phyloP scores from a whole-genome alignment of 2,113 vertebrate species.

The Porphyrio hochstetteri region DNA sequence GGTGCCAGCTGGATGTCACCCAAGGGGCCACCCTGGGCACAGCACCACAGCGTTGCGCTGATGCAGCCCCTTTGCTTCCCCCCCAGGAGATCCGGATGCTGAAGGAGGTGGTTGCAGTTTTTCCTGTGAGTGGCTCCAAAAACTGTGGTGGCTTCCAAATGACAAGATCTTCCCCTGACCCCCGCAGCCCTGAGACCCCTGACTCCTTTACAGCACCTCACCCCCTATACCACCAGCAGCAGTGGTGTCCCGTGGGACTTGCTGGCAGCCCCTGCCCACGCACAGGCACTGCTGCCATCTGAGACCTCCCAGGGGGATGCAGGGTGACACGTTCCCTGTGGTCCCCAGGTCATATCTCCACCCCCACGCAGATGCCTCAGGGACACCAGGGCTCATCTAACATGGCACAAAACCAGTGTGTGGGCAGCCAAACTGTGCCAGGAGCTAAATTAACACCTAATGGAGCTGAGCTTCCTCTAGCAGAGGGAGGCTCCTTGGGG shows the following conservation, averaged over 20 bases:
- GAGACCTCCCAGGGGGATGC: not conserved
- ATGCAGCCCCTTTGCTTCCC: not conserved
- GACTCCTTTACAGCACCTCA: not conserved
- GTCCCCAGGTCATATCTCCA: not conserved
- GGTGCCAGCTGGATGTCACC: rapidly evolving
- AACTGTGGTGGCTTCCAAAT: rapidly evolving
- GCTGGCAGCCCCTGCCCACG: not conserved
- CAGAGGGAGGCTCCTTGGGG: not conserved
- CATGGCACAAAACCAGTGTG: not conserved
- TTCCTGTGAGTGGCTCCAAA: slow-evolving; percentile 81
- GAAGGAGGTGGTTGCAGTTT: slow-evolving; percentile 81
- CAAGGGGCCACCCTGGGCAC: rapidly evolving
- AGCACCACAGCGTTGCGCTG: rapidly evolving
- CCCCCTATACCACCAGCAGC: rapidly evolving
- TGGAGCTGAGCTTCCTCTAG: not conserved
- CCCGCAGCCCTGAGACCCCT: rapidly evolving
- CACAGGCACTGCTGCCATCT: not conserved
- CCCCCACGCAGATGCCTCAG: not conserved
- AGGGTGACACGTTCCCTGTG: rapidly evolving
- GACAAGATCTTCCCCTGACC: not conserved
- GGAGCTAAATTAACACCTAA: not conserved
- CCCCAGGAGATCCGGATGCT: slow-evolving; percentile 89
- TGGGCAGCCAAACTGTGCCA: not conserved
- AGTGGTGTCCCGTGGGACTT: not conserved
- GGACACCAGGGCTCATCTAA: rapidly evolving